Evolutionary conservation across 2,888 invertebrate species (phyloP).

Genomic region (Mythimna loreyi): DNA sequence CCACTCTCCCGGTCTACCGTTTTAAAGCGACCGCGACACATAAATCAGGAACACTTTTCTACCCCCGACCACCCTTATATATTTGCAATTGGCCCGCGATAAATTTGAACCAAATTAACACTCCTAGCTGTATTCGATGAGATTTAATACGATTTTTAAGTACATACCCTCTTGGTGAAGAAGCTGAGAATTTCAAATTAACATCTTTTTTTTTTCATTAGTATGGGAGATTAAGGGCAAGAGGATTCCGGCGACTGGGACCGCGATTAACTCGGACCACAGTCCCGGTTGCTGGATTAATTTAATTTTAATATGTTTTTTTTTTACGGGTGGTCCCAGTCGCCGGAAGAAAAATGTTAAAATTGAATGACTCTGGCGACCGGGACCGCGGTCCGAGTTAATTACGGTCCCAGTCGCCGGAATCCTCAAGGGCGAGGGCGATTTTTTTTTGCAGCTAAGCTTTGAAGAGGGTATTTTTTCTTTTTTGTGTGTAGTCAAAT

Average conservation of each 20-base stretch:
- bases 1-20: conserved; percentile 45
- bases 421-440: too few species aligned
- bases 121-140: conserved; percentile 69
- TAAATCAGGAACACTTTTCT: conserved; percentile 78
- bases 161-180: conserved; percentile 45
- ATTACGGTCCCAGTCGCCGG: too few species aligned
- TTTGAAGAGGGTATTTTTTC: neutral
- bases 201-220: conserved; percentile 40
- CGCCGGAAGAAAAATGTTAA: too few species aligned
- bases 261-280: too few species aligned
- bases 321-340: too few species aligned
- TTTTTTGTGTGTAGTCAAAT: neutral
- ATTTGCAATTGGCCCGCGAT: conserved; percentile 79
- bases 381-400: too few species aligned
- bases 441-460: too few species aligned
- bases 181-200: conserved; percentile 48
- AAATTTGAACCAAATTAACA: conserved; percentile 80
- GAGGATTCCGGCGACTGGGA: too few species aligned
- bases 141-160: conserved; percentile 69
- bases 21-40: conserved; percentile 68
- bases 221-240: neutral
- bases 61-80: conserved; percentile 73
- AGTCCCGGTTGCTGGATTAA: too few species aligned
- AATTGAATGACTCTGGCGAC: too few species aligned
- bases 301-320: too few species aligned